These are phyloP conservation scores for Stigmatopora nigra DNA, from an alignment of 2,113 vertebrate genomes.

Conservation along the genomic window DNA sequence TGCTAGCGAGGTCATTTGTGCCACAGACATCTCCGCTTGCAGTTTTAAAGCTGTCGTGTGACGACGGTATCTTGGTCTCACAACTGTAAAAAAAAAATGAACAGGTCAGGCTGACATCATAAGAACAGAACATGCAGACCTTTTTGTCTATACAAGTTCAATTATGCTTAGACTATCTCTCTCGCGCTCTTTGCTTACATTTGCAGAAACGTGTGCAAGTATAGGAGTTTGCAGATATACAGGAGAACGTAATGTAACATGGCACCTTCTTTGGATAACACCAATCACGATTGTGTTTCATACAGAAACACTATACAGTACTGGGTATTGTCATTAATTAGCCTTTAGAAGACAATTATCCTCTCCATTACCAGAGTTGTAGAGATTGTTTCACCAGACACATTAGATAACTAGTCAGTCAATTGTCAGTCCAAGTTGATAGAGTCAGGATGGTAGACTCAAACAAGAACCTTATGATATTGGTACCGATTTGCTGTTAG, in stretches of 20 bases:
- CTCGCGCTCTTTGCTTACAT: conserved; percentile 23
- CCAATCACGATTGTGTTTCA: conserved; percentile 24
- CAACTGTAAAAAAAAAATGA: conserved; percentile 38
- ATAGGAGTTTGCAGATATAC: conserved; percentile 34
- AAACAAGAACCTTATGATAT: too few species aligned
- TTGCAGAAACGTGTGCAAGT: conserved; percentile 24
- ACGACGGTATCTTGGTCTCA: conserved; percentile 13
- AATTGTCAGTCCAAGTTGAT: too few species aligned
- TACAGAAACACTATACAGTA: conserved; percentile 12
- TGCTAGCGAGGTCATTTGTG: conserved; percentile 62
- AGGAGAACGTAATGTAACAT: conserved; percentile 38
- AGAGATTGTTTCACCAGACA: not conserved
- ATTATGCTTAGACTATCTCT: conserved; percentile 1
- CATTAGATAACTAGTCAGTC: too few species aligned
- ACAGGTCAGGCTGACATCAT: conserved; percentile 2
- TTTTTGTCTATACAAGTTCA: not conserved
- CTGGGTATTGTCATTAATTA: not conserved
- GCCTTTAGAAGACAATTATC: not conserved
- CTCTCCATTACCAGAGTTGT: conserved; percentile 4
- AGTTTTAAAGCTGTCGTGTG: conserved; percentile 18
- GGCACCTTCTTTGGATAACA: conserved; percentile 6
- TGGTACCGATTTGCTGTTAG: too few species aligned
- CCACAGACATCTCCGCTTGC: conserved; percentile 15
- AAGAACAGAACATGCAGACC: not conserved
- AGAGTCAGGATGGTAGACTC: too few species aligned